Conservation (phyloP, 2,113 vertebrate genomes). For the Clarias gariepinus region DNA sequence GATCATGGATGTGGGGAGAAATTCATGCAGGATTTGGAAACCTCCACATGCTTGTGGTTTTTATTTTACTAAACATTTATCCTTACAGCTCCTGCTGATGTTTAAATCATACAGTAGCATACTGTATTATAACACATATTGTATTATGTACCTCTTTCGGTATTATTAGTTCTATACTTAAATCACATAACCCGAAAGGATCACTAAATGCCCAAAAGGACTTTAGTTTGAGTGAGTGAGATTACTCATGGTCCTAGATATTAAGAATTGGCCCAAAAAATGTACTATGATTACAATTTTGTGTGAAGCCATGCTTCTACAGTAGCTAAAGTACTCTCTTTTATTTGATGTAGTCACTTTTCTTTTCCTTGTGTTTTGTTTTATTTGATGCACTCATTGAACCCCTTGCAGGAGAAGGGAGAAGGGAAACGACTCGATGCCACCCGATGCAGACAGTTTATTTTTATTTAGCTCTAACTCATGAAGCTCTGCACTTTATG, state of each 20-base stretch:
- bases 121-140: background rate
- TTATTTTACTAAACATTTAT: background rate
- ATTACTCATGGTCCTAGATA: background rate
- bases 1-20: background rate
- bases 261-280: background rate
- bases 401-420: background rate
- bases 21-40: background rate
- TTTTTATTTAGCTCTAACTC: background rate
- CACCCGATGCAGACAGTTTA: background rate
- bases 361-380: background rate
- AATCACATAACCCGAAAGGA: background rate
- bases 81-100: background rate
- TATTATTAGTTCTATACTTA: background rate
- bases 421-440: background rate
- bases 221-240: background rate
- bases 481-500: background rate
- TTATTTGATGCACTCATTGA: background rate
- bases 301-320: background rate
- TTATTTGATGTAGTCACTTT: background rate
- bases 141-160: too few species aligned
- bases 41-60: background rate
- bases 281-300: background rate
- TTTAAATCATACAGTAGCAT: background rate
- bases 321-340: background rate
- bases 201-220: background rate